Base-by-base conservation (phyloP, 2,113 vertebrate species). In the Lycaon pictus region DNA sequence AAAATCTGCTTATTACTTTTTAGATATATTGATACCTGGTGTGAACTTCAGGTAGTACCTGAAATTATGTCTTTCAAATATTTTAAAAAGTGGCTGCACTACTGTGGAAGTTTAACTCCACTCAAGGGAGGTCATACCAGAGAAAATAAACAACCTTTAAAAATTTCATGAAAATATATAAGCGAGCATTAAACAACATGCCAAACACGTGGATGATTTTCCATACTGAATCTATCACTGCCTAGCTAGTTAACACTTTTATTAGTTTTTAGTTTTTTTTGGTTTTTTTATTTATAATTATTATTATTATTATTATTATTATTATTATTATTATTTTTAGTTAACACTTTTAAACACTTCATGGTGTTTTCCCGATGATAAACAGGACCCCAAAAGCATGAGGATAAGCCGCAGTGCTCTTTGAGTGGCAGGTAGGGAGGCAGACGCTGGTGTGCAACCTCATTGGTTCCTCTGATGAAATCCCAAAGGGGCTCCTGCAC, bases 31-130 rank as follows among this genome's bases (percentile, higher is more conserved):
- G 51, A 15, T 93, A 55, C 11, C 20, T 37, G 93, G 93, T 65
- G 23, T 15, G 58, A 80, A 84, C 11, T 84, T 93, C n/a, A 79
- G 25, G 11, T 43, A 17, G 20, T 23, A 71, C 37, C 29, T 72
- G 55, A 93, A 65, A 93, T 72, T 88, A 22, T 37, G 11, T 88
- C 32, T 67, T 93, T 62, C n/a, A 93, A 93, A 74, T 69, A 93
- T 19, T 82, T 90, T 80, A 63, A 65, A 71, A 32, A 76, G 20
- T 19, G 56, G 51, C 25, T 88, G 58, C 76, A 35, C n/a, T 29
- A 76, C 23, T 56, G 1, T 56, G n/a, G 25, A 74, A 67, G 35
- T 63, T 74, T 63, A 90, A 48, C 29, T 11, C 43, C 10, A 79
- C 10, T 22, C 55, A 35, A 48, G 12, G 11, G 48, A 93, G 8